Percentiles rank a stretch among this genome's conserved stretches.
phyloP scores from a whole-genome alignment of 2,797 vertebrate species.

The Carapus acus region DNA sequence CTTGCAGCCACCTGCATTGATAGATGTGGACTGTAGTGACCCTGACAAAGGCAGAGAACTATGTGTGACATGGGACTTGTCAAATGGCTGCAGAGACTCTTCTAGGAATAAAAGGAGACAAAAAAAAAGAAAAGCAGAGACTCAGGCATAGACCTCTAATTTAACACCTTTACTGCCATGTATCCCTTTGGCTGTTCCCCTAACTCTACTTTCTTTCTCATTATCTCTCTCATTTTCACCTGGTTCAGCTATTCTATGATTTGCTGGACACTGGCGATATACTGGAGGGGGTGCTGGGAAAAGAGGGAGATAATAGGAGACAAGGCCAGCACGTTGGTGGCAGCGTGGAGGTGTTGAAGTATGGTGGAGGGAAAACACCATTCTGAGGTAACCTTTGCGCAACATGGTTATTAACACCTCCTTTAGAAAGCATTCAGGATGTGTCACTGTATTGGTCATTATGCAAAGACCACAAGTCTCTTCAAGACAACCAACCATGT shows the following conservation, averaged over 20 bases:
- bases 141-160: constrained; percentile 59
- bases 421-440: constrained; percentile 62
- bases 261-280: constrained; percentile 52
- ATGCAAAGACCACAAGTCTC: constrained; percentile 55
- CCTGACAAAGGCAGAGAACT: constrained; percentile 23
- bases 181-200: constrained; percentile 30
- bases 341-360: constrained; percentile 64
- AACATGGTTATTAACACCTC: constrained; percentile 67
- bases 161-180: constrained; percentile 52
- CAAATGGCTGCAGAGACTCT: no score
- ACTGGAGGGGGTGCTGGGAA: constrained; percentile 42
- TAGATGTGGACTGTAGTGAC: no score
- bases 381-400: constrained; percentile 69
- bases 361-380: constrained; percentile 60
- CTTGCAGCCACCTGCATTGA: no score
- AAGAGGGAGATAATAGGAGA: constrained; percentile 58
- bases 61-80: constrained; percentile 33
- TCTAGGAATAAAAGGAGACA: no score
- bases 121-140: no score
- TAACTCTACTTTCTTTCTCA: constrained; percentile 42
- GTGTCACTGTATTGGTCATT: constrained; percentile 63
- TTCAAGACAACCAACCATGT: constrained; percentile 42
- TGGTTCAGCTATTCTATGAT: constrained; percentile 66
- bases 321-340: constrained; percentile 59
- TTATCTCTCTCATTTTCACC: constrained; percentile 62